A percentile compares a stretch with the other conserved stretches of the same genome.
These are phyloP conservation scores for Caiman crocodilus DNA, from an alignment of 2,797 vertebrate genomes.

Conservation along the genomic window DNA sequence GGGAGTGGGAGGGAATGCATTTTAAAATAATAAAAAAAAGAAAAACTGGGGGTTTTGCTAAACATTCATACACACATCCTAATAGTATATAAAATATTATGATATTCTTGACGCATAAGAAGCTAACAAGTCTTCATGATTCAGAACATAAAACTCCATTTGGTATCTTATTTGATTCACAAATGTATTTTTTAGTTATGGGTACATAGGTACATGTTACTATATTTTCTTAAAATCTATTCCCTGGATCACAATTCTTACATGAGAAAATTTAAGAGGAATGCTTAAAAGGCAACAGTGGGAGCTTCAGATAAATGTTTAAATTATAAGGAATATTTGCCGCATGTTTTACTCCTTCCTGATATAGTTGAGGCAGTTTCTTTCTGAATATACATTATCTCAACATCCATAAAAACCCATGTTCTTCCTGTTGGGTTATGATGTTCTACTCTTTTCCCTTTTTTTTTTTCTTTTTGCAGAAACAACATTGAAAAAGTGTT, in stretches of 20 bases:
- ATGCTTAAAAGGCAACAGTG: conserved; percentile 31
- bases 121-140: conserved; percentile 61
- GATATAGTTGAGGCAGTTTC: not conserved
- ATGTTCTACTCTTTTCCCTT: not conserved
- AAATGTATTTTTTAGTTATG: conserved; percentile 44
- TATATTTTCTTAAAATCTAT: conserved; percentile 59
- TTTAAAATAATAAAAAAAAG: no score
- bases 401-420: not conserved
- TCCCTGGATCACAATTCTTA: conserved; percentile 49
- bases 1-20: no score
- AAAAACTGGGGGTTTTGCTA: no score
- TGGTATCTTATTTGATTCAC: conserved; percentile 60
- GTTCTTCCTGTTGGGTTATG: not conserved
- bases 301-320: conserved; percentile 32
- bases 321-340: conserved; percentile 56
- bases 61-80: not conserved
- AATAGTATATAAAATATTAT: conserved; percentile 65
- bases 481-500: not conserved
- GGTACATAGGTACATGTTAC: conserved; percentile 25
- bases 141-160: conserved; percentile 64
- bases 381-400: not conserved
- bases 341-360: conserved; percentile 25
- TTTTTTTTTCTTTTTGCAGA: no score
- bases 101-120: conserved; percentile 59
- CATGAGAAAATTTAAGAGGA: conserved; percentile 42